These are phyloP conservation scores for Tetramorium alpestre DNA, from an alignment of 1,140 invertebrate species.

Conservation along the genomic window DNA sequence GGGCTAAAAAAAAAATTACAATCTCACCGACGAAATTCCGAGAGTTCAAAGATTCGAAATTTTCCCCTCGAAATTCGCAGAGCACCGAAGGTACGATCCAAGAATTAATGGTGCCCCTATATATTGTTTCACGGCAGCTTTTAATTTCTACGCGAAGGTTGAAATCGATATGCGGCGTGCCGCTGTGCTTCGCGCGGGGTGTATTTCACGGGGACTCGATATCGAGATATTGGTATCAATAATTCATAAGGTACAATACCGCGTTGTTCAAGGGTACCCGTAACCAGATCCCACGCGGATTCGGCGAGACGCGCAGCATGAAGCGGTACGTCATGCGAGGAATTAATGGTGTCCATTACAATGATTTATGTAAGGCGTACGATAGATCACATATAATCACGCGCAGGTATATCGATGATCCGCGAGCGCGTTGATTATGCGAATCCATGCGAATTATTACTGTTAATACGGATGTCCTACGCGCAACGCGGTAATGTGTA, in stretches of 20 bases:
- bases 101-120: neutral
- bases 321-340: conserved; percentile 29
- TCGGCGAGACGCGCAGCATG: conserved; percentile 6
- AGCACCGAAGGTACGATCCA: too few relatives aligned
- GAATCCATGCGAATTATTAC: neutral
- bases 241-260: conserved; percentile 53
- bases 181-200: neutral
- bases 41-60: too few relatives aligned
- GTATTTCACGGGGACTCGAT: conserved; percentile 37
- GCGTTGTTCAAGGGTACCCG: conserved; percentile 39
- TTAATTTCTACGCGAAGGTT: conserved; percentile 11
- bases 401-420: conserved; percentile 13
- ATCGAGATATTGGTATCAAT: conserved; percentile 54
- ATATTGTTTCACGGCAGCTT: conserved; percentile 1
- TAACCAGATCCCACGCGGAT: conserved; percentile 52
- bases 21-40: neutral
- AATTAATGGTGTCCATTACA: conserved; percentile 48
- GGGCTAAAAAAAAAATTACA: neutral
- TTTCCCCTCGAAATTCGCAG: too few relatives aligned
- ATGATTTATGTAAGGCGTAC: conserved; percentile 45
- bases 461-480: neutral
- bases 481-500: neutral
- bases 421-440: neutral
- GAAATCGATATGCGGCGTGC: conserved; percentile 32
- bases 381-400: neutral